Evolutionary conservation across 2,888 invertebrate genomes (phyloP), one percentile per base, ranked within the genome.

Genomic region (Lycaena phlaeas): DNA sequence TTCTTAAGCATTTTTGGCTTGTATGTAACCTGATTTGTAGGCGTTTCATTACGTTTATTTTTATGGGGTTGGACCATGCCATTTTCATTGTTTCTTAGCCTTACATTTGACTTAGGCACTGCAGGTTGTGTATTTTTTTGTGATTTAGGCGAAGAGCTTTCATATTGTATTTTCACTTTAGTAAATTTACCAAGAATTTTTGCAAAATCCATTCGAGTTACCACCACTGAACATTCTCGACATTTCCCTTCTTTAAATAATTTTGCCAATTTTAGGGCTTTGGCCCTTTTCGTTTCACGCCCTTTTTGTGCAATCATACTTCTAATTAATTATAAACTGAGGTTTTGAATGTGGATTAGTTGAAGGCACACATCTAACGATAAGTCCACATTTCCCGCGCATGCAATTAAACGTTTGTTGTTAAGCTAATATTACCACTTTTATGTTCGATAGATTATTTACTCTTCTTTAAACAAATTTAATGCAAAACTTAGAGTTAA

Each of bases 341-440:
- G 31, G 36, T 36, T 27, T 14, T 7, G 9, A 42, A 10, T 27
- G 9, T 44, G 38, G 47, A 49, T 45, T 53, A 49, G 40, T 42
- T 39, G 43, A 36, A 49, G 48, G 49, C 52, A 64, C 51, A 57
- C 59, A 53, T 54, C 62, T 64, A 61, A 61, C 59, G 61, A 64
- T 65, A 65, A 62, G 65, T 66, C 66, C 68, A 77, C 78, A 81
- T 85, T 85, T 85, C 85, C 85, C 85, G 85, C 85, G 81, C 78
- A 78, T 65, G 56, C 53, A 51, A 66, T 66, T 56, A 54, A 46
- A 52, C 48, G 46, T 46, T 55, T 26, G 55, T 54, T 47, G 42
- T 44, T 45, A 11, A 29, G 49, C 43, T 48, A 45, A 44, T 52
- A 38, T 43, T 43, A 25, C 42, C 46, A 55, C 55, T 52, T 45